phyloP scores from a whole-genome alignment of 2,888 invertebrate species.

The Trissolcus japonicus region DNA sequence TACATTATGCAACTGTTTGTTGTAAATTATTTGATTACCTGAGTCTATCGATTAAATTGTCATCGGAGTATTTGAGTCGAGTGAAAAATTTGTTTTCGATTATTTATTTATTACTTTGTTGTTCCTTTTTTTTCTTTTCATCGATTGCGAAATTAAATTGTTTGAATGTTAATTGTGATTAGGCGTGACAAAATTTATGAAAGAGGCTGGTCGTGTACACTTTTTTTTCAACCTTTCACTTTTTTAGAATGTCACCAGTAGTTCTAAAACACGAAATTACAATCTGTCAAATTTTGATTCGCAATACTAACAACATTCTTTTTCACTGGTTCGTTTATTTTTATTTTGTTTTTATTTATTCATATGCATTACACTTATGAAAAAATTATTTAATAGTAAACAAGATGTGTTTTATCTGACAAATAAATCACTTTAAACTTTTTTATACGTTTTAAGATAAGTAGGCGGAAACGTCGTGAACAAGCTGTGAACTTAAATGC shows the following conservation, averaged over 20 bases:
- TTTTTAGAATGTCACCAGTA: too few species aligned
- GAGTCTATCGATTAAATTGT: slow-evolving; percentile 36
- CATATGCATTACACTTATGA: neutral
- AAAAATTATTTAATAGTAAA: neutral
- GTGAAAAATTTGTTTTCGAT: slow-evolving; percentile 22
- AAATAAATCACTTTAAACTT: neutral
- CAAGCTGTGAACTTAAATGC: too few species aligned
- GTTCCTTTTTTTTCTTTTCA: neutral
- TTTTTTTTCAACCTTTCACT: too few species aligned
- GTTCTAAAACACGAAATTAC: too few species aligned
- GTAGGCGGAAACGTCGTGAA: neutral
- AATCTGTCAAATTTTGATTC: too few species aligned
- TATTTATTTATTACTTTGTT: neutral
- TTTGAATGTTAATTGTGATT: slow-evolving; percentile 7
- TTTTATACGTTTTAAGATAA: neutral
- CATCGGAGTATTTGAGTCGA: slow-evolving; percentile 10
- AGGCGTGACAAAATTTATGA: neutral
- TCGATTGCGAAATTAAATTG: slow-evolving; percentile 6
- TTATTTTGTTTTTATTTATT: too few species aligned
- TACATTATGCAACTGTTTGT: slow-evolving; percentile 29
- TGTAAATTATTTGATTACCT: slow-evolving; percentile 33
- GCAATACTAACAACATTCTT: too few species aligned
- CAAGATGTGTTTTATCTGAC: neutral
- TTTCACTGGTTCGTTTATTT: too few species aligned
- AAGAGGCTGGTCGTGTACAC: too few species aligned